These are phyloP conservation scores for Sphaerodactylus townsendi DNA, from an alignment of 2,113 vertebrate species.

Conservation along the genomic window DNA sequence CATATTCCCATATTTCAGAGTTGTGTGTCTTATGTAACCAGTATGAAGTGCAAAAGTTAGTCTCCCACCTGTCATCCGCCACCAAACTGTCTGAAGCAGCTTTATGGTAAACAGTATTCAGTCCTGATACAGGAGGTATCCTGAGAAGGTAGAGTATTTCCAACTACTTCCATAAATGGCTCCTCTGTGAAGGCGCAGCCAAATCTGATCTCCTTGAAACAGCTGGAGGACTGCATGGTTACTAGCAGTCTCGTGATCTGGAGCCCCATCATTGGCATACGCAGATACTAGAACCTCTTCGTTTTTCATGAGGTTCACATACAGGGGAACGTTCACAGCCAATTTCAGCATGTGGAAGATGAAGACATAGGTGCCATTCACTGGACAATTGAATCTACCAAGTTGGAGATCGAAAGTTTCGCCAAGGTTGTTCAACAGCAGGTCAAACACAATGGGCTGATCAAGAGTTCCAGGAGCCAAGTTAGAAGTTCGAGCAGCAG, in stretches of 20 bases:
- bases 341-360: slow-evolving; percentile 98
- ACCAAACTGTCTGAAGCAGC: slow-evolving; percentile 60
- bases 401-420: slow-evolving; percentile 90
- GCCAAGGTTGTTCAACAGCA: slow-evolving; percentile 91
- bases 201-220: slow-evolving; percentile 94
- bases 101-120: slow-evolving; percentile 74
- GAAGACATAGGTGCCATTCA: slow-evolving; percentile 93
- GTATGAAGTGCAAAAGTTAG: too few species aligned
- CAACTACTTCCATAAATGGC: slow-evolving; percentile 98
- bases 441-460: slow-evolving; percentile 95
- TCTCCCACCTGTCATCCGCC: slow-evolving; percentile 45
- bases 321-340: slow-evolving; percentile 94
- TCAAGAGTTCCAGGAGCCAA: slow-evolving; percentile 94
- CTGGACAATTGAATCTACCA: slow-evolving; percentile 91
- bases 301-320: slow-evolving; percentile 97
- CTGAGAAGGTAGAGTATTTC: slow-evolving; percentile 99
- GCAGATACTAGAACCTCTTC: slow-evolving; percentile 95
- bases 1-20: slow-evolving; percentile 60
- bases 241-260: slow-evolving; percentile 95
- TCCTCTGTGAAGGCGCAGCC: slow-evolving; percentile 92
- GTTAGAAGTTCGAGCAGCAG: slow-evolving; percentile 91
- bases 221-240: slow-evolving; percentile 94
- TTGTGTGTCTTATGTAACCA: too few species aligned
- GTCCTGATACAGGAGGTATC: slow-evolving; percentile 96
- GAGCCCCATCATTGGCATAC: slow-evolving; percentile 96